A percentile compares a stretch with the other conserved stretches of the same genome.
phyloP scores from a whole-genome alignment of 2,113 vertebrate species.

The Cariama cristata region DNA sequence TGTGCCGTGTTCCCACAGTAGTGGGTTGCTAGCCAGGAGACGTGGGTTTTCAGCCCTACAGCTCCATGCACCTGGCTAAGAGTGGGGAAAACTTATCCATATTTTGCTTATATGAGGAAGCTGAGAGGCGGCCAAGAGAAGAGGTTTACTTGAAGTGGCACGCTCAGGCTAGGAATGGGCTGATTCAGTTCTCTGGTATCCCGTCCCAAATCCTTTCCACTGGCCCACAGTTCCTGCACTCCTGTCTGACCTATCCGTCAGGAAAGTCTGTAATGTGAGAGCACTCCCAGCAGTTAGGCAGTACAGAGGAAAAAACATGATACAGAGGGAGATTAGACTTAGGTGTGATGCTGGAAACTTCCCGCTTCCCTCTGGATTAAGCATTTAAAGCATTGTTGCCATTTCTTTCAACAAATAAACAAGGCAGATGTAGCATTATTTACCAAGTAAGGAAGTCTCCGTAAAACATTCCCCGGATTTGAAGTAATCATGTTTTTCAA shows the following conservation, averaged over 20 bases:
- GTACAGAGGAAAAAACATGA: background rate
- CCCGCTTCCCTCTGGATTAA: background rate
- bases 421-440: background rate
- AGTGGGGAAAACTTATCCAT: background rate
- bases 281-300: background rate
- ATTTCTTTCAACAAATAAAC: slow-evolving; percentile 25
- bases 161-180: background rate
- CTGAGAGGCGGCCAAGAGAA: slow-evolving; percentile 35
- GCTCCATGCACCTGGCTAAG: background rate
- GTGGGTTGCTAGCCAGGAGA: background rate
- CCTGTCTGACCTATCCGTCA: background rate
- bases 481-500: slow-evolving; percentile 49
- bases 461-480: slow-evolving; percentile 20
- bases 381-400: background rate
- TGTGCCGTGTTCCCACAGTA: background rate
- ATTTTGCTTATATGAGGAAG: slow-evolving; percentile 24
- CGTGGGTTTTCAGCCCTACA: background rate
- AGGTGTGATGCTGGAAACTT: slow-evolving; percentile 8
- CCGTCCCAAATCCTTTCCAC: slow-evolving; percentile 33
- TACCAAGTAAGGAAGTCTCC: slow-evolving; percentile 38
- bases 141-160: slow-evolving; percentile 45
- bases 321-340: background rate
- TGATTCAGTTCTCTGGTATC: slow-evolving; percentile 62
- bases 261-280: background rate
- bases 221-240: accelerated